Conservation (phyloP, 2,113 vertebrate species). For the Canis aureus region DNA sequence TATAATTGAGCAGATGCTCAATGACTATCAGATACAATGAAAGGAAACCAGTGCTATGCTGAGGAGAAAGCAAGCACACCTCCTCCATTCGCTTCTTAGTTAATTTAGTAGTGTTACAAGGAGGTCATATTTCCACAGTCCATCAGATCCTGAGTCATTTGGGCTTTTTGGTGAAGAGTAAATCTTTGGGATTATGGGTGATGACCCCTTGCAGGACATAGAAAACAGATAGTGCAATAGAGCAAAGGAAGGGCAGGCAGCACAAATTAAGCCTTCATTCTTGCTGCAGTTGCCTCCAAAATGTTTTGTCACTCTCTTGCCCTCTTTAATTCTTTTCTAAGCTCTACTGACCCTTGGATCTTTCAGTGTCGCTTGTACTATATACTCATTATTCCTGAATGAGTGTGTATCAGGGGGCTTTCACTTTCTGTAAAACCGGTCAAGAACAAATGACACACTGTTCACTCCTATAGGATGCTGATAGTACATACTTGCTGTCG, state of each 20-base stretch:
- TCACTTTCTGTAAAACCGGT: constrained; percentile 39
- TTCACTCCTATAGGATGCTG: neutral
- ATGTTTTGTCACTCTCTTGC: constrained; percentile 51
- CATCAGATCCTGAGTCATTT: constrained; percentile 9
- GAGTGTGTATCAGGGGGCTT: constrained; percentile 36
- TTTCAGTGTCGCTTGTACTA: constrained; percentile 46
- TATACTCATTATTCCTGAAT: constrained; percentile 57
- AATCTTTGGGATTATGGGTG: constrained; percentile 43
- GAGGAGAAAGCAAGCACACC: neutral
- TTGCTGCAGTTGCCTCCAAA: constrained; percentile 52
- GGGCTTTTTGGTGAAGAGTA: constrained; percentile 36
- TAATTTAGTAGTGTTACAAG: constrained; percentile 36
- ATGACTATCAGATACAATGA: neutral
- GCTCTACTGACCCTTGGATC: neutral
- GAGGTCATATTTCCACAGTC: constrained; percentile 28
- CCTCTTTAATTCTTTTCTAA: constrained; percentile 69
- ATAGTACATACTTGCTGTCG: neutral
- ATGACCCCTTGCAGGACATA: constrained; percentile 12
- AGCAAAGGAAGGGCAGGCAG: constrained; percentile 42
- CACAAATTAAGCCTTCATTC: constrained; percentile 66
- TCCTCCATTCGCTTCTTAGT: neutral
- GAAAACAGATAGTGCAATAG: constrained; percentile 19
- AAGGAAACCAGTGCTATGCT: constrained; percentile 24
- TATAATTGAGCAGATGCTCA: constrained; percentile 8
- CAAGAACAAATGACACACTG: neutral